Evolutionary conservation across 2,113 vertebrate genomes (phyloP), one percentile per base, ranked within the genome.

Genomic region (Sinosuthora webbiana): DNA sequence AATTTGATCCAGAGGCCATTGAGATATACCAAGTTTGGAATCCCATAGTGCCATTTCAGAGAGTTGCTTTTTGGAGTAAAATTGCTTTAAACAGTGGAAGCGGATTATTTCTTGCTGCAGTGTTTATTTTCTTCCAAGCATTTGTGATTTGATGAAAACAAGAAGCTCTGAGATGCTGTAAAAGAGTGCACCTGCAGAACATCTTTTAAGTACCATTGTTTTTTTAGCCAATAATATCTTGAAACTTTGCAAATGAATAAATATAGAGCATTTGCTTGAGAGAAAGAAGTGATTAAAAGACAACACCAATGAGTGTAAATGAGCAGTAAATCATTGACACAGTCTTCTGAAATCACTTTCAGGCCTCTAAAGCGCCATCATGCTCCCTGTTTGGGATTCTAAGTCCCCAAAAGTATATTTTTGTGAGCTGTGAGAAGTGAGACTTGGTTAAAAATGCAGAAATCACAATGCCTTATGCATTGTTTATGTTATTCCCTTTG

Each of bases 141-240:
- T 86, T 93, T 87, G 50, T 73, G 82, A 75, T 83, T 39, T 93
- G 91, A 86, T 93, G 83, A 85, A 93, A 95, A 65, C 81, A 90
- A 93, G 89, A 93, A 86, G 50, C 93, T 92, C 83, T 59, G 86
- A 96, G 80, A 92, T 47, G 80, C 81, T 86, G 49, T 93, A 95
- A 93, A 96, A 79, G 82, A 64, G 39, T 85, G 93, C 95, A 96
- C 97, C 97, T 97, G 97, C 92, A 91, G 83, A 96, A 89, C 62
- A 92, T 95, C 85, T 83, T 96, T 68, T 79, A 83, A 91, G 71
- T 87, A 57, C 47, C 67, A 33, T 90, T 79, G 78, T 67, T 87
- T 93, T 94, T 94, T 85, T 47, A 65, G 87, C 83, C 82, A 82
- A 52, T 86, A 96, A 81, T 90, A 60, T 57, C 83, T 77, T 87